Evolutionary conservation across 2,113 vertebrate species (phyloP), one percentile per base, ranked within the genome.

Genomic region (Ibidorhyncha struthersii): DNA sequence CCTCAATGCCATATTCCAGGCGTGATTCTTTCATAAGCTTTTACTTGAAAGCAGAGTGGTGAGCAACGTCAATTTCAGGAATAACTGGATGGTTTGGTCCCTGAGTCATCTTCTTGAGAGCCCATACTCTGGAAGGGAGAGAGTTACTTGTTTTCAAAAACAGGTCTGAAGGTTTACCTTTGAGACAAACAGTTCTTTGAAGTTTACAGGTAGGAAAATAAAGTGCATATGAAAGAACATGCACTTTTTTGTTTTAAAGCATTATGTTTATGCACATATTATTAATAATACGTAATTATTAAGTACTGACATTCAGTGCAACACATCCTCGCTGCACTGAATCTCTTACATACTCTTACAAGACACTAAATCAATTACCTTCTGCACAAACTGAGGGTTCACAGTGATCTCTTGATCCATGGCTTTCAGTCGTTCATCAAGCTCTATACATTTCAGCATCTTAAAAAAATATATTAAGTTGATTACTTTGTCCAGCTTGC

Each of bases 321-420:
- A 65, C 10, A 25, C 65, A 59, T 3, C 19, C n/a, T 72, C 32
- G 32, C 34, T 58, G 63, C 65, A 38, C 61, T 30, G 27, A 53
- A 34, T 17, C 47, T 84, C 41, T 59, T 12, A 45, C 10, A 32
- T 7, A 29, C 29, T 66, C 41, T 45, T 16, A 82, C 6, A 62
- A 63, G 45, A 84, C 38, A 67, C n/a, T 29, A 45, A 30, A 65
- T 49, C 74, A 47, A 73, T 97, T 97, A 99, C 99, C 99, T 99
- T 99, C 97, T 99, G 99, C 97, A 99, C 99, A 97, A 99, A 99
- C 97, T 99, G 99, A 86, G 99, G 99, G 96, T 99, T 99, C 98
- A 99, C 99, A 63, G 99, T 99, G 98, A 99, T 99, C 98, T 99
- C 99, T 98, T 99, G 99, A 99, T 99, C 99, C 99, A 99, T 99